Conservation (phyloP, 2,888 invertebrate species). For the Callyntrura sp. region DNA sequence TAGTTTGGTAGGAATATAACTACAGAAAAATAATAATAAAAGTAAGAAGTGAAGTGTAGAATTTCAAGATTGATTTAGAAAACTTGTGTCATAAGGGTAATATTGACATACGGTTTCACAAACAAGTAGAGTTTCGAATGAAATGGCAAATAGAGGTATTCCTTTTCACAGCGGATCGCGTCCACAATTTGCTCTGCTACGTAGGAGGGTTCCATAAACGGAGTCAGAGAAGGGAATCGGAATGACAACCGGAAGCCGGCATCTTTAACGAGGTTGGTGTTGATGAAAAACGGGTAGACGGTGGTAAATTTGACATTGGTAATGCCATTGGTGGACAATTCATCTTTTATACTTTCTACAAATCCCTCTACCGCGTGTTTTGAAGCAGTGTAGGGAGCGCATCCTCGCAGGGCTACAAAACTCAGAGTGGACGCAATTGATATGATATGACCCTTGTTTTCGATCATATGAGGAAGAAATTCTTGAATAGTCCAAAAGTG, state of each 20-base stretch:
- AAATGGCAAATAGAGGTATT: conserved; percentile 53
- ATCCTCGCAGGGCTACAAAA: conserved; percentile 86
- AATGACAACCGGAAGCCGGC: conserved; percentile 1
- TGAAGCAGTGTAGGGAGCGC: conserved; percentile 46
- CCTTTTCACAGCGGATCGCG: conserved; percentile 23
- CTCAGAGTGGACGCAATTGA: conserved; percentile 89
- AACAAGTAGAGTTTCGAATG: conserved; percentile 7
- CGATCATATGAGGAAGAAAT: conserved; percentile 86
- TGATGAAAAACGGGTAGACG: conserved; percentile 56
- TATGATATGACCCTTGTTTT: conserved; percentile 88
- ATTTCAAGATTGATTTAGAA: too few species aligned
- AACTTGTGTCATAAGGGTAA: neutral
- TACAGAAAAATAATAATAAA: neutral
- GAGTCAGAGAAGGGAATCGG: conserved; percentile 54
- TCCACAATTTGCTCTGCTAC: conserved; percentile 47
- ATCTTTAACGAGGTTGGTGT: conserved; percentile 14
- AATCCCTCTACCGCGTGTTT: conserved; percentile 59
- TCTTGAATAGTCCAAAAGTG: conserved; percentile 89
- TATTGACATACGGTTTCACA: conserved; percentile 42
- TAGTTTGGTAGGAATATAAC: conserved; percentile 48
- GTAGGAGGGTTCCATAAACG: conserved; percentile 21
- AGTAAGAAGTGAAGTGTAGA: neutral
- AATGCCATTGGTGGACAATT: conserved; percentile 23
- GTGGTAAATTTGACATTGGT: conserved; percentile 58
- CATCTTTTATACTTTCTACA: conserved; percentile 60